Evolutionary conservation across 23 tunicate genomes (phyloP), one percentile per base, ranked within the genome.

Genomic region (Botrylloides violaceus): DNA sequence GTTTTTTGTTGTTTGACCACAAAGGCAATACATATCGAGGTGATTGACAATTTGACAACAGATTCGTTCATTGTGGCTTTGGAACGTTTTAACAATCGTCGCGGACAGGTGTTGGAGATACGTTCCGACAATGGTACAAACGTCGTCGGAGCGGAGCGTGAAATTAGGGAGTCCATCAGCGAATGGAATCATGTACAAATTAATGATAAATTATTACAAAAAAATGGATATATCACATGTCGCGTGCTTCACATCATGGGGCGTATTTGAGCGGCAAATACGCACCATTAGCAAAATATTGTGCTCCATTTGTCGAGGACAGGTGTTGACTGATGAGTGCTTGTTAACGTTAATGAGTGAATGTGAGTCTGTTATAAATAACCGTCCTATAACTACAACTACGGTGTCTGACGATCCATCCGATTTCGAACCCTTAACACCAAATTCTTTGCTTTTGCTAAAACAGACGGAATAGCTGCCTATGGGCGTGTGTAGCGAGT

Each of bases 121-220:
- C 61, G 28, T 53, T 63, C 71, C 55, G 81, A 82, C 49, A 65
- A 76, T 58, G 88, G 81, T 28, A 82, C 88, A 3, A 82, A 76
- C 71, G 75, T 82, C 58, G 57, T 68, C 9, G 80, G 81, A 29
- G 80, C 81, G 1, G 76, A 82, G 33, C 61, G 75, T 12, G 66
- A 78, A 34, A 56, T 66, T 28, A 49, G 49, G 3, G 62, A 66
- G 36, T 66, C 76, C 2, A 15, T 82, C 12, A 29, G 58, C 36
- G 58, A 39, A 43, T 32, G 28, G 66, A 49, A 82, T 39, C 81
- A 76, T 25, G 0, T 35, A 2, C 66, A 76, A 66, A 68, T 2
- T 23, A 68, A 36, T 0, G 12, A 68, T 28, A 20, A n/a, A 1
- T 56, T 68, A 19, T 36, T 81, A 33, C 79, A 64, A 61, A 19